Evolutionary conservation across 2,888 invertebrate species (phyloP).

Genomic region (Dusona sp.): DNA sequence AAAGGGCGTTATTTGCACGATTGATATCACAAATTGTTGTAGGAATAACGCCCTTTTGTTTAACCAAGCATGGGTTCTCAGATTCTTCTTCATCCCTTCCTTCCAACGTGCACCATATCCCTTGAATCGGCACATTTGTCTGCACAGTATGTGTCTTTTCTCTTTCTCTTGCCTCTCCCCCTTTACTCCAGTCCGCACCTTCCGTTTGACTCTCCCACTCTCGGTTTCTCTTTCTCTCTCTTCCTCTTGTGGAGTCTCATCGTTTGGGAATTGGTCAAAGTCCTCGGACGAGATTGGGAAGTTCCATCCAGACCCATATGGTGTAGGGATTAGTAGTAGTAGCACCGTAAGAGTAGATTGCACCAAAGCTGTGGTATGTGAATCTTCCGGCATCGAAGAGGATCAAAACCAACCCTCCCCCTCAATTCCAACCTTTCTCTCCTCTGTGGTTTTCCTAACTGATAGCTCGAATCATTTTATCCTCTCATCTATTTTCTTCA

Average conservation of each 20-base stretch:
- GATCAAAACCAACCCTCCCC: slow-evolving; percentile 15
- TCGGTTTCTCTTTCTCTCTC: slow-evolving; percentile 14
- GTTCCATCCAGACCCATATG: slow-evolving; percentile 40
- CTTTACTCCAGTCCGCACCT: slow-evolving; percentile 35
- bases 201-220: background rate
- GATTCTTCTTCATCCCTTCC: slow-evolving; percentile 14
- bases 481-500: slow-evolving; percentile 23
- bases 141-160: slow-evolving; percentile 32
- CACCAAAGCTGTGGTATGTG: slow-evolving; percentile 32
- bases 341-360: slow-evolving; percentile 44
- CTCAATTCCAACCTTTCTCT: background rate
- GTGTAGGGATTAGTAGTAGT: slow-evolving; percentile 55
- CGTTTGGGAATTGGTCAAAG: slow-evolving; percentile 57
- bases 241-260: slow-evolving; percentile 31
- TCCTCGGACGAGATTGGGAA: slow-evolving; percentile 54
- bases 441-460: slow-evolving; percentile 1
- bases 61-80: slow-evolving; percentile 15
- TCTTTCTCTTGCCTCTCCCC: background rate
- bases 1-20: slow-evolving; percentile 10
- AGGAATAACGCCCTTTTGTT: slow-evolving; percentile 22
- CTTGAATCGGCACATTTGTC: slow-evolving; percentile 57
- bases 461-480: slow-evolving; percentile 50
- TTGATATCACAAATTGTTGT: background rate
- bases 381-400: slow-evolving; percentile 21
- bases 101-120: slow-evolving; percentile 33